Base-by-base conservation (phyloP, 2,113 vertebrate genomes). In the Columba livia region DNA sequence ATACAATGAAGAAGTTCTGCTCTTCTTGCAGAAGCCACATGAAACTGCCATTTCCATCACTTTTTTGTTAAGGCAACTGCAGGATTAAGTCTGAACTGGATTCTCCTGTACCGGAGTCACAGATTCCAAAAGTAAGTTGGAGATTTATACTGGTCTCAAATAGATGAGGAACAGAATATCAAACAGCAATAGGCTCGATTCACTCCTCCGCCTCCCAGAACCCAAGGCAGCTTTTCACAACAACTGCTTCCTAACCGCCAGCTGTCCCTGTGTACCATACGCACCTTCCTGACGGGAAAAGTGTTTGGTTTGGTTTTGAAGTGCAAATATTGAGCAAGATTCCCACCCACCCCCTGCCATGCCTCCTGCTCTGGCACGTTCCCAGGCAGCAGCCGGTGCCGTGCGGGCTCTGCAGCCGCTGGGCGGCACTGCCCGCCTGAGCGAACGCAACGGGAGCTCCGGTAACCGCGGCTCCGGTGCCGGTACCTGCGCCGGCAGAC, bases 351-450 rank as follows among this genome's bases (percentile, higher is more conserved):
- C 6, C 38, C 15, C 29, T 11, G 29, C 24, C 24, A 7, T 24
- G 47, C 32, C 15, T 58, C 36, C 38, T n/a, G 60, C 47, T 11
- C 44, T 24, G 40, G 8, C 15, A 10, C 44, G 1, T 19, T 31
- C 23, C 32, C 25, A 24, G 16, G n/a, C 28, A 56, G 79, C 32
- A 34, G 44, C 17, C 5, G 12, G 48, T 2, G 38, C 5, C 14
- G 51, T 25, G 42, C 50, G 14, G 57, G 73, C 50, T 9, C 19
- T 3, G 9, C 6, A 32, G 93, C 93, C 96, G 47, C 93, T 1
- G 82, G 91, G 89, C 42, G 96, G 96, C 81, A 82, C 87, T 80
- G 23, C 10, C 16, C 7, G 88, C 74, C 67, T 25, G 38, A 47
- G 57, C 0, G 6, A 75, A 40, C 25, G 70, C 51, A 24, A 50